A percentile compares a stretch with the other conserved stretches of the same genome.
Evolutionary conservation across 2,888 invertebrate genomes (phyloP).

Genomic region (Marronus borbonicus): DNA sequence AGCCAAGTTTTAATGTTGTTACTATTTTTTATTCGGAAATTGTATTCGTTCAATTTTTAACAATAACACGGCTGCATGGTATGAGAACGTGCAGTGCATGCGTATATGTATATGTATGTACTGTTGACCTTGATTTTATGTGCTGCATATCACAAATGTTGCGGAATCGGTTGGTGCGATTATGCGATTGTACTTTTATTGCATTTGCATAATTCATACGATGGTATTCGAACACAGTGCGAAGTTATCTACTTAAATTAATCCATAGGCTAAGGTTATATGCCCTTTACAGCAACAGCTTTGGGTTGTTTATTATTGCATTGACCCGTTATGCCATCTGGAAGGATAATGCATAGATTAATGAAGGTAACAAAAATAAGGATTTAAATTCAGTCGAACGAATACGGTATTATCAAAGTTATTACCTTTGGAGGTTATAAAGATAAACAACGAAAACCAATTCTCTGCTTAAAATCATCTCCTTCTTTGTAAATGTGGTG

Average conservation of each 20-base stretch:
- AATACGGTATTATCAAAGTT: too few species aligned
- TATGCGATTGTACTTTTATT: slow-evolving; percentile 21
- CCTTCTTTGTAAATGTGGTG: too few species aligned
- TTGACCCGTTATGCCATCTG: not conserved
- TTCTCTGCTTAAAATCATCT: too few species aligned
- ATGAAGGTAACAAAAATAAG: not conserved
- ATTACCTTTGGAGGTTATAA: too few species aligned
- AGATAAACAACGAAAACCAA: too few species aligned
- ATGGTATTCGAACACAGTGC: not conserved
- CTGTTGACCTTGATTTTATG: slow-evolving; percentile 31
- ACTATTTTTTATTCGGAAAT: too few species aligned
- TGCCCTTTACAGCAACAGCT: not conserved
- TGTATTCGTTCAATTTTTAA: too few species aligned
- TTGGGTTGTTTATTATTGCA: not conserved
- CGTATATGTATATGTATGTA: too few species aligned
- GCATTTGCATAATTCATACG: slow-evolving; percentile 36
- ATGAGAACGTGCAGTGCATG: slow-evolving; percentile 18
- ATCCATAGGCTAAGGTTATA: too few species aligned
- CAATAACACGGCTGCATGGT: not conserved
- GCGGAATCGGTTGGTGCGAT: slow-evolving; percentile 35
- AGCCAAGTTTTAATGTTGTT: too few species aligned
- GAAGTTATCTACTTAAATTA: too few species aligned
- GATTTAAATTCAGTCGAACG: too few species aligned
- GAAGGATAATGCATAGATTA: not conserved
- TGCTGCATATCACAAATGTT: slow-evolving; percentile 27